Base-by-base conservation (phyloP, 2,113 vertebrate species). In the Blennius ocellaris region DNA sequence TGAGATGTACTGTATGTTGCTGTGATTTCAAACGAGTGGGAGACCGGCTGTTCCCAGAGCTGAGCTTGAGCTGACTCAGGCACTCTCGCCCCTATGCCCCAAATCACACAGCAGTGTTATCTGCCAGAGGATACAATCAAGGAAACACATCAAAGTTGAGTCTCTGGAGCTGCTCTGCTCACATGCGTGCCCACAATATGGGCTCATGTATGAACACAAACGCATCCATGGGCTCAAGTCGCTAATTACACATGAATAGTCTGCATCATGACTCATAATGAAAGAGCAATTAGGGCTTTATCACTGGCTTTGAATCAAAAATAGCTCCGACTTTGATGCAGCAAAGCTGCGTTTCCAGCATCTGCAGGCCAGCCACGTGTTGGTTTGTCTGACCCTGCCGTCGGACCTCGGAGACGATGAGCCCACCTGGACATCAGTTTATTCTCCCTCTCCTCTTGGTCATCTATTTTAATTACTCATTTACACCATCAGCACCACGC, bases 231-330 rank as follows among this genome's bases (percentile, higher is more conserved):
- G 60, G 87, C 82, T 87, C 73, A 39, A 39, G 55, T 78, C 15
- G 8, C 82, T 92, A 90, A 92, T 92, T 92, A 76, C 76, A 81
- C 63, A 82, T 82, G 87, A 93, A 92, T 83, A 80, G 84, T 78
- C 70, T 56, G 69, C 47, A 60, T 75, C 56, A 64, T 87, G 88
- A 92, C 81, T 92, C 88, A 89, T 71, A 80, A 80, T 76, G 73
- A 86, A 89, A 83, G 73, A 66, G 73, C 84, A 90, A 89, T 91
- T 89, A 90, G 73, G 70, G 47, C 39, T 77, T 61, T 56, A 68
- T 87, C 76, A 73, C 62, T 87, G 87, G 71, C 67, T 83, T 79
- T 73, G 73, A 63, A 62, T 58, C 83, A 88, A 84, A 79, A 30
- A 11, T 12, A 60, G 74, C 73, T 77, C 60, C 44, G 70, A 84